These are phyloP conservation scores for Trinorchestia longiramus DNA, from an alignment of 1,140 invertebrate species.

Conservation along the genomic window DNA sequence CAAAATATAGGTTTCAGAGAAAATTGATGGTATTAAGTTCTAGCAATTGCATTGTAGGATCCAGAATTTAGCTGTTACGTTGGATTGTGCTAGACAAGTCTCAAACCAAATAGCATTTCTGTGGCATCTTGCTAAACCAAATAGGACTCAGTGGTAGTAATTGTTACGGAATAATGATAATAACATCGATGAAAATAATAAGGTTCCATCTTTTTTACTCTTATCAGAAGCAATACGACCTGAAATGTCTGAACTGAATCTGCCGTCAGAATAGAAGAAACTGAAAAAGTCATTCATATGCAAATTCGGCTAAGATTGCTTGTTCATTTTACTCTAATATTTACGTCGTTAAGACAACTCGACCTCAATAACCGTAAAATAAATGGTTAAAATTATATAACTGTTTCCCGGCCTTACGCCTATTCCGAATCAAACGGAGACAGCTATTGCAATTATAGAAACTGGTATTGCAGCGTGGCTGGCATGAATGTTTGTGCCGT, in stretches of 20 bases:
- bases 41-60: too few species aligned
- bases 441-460: not conserved
- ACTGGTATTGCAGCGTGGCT: not conserved
- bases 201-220: too few species aligned
- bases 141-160: too few species aligned
- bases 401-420: not conserved
- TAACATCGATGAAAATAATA: too few species aligned
- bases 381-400: not conserved
- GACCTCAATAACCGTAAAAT: not conserved
- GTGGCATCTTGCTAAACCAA: too few species aligned
- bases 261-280: not conserved
- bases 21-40: too few species aligned
- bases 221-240: not conserved
- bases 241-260: not conserved
- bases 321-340: not conserved
- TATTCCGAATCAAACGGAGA: not conserved
- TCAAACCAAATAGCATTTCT: too few species aligned
- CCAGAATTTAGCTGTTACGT: too few species aligned
- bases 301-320: not conserved
- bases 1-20: too few species aligned
- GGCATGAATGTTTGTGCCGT: not conserved
- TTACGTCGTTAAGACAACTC: not conserved
- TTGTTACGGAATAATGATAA: too few species aligned
- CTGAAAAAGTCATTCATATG: not conserved
- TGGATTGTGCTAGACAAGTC: too few species aligned